Percentiles rank a stretch among this genome's conserved stretches.
Evolutionary conservation across 2,888 invertebrate species (phyloP).

Genomic region (Melinaea marsaeus): DNA sequence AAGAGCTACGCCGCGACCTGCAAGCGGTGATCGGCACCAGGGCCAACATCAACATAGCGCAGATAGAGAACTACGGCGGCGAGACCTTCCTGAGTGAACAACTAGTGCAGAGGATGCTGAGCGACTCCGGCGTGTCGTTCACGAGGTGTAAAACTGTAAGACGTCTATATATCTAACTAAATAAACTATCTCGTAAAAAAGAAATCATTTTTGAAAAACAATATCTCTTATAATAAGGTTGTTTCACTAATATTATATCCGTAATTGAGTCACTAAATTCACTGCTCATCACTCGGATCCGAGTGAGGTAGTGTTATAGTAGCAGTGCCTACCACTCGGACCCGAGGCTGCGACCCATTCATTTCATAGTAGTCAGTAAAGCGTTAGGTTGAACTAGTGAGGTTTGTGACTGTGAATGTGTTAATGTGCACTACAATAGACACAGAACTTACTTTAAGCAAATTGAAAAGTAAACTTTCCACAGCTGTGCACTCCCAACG

Average conservation of each 20-base stretch:
- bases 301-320: too few relatives aligned
- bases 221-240: too few relatives aligned
- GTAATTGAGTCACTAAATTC: too few relatives aligned
- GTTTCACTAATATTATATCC: too few relatives aligned
- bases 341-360: too few relatives aligned
- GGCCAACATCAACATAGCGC: constrained; percentile 94
- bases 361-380: too few relatives aligned
- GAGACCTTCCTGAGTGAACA: constrained; percentile 98
- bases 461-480: too few relatives aligned
- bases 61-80: constrained; percentile 97
- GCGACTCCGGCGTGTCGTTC: constrained; percentile 93
- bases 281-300: too few relatives aligned
- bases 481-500: constrained; percentile 85
- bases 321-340: too few relatives aligned
- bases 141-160: constrained; percentile 89
- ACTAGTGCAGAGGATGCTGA: constrained; percentile 92
- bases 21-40: constrained; percentile 95
- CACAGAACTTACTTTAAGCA: constrained; percentile 11
- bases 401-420: too few relatives aligned
- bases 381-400: too few relatives aligned
- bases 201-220: too few relatives aligned
- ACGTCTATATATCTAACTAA: neutral
- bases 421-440: neutral
- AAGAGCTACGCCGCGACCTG: constrained; percentile 94
- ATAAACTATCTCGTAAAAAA: neutral